Conservation (phyloP, 1,140 invertebrate genomes). For the Drosophila mojavensis region DNA sequence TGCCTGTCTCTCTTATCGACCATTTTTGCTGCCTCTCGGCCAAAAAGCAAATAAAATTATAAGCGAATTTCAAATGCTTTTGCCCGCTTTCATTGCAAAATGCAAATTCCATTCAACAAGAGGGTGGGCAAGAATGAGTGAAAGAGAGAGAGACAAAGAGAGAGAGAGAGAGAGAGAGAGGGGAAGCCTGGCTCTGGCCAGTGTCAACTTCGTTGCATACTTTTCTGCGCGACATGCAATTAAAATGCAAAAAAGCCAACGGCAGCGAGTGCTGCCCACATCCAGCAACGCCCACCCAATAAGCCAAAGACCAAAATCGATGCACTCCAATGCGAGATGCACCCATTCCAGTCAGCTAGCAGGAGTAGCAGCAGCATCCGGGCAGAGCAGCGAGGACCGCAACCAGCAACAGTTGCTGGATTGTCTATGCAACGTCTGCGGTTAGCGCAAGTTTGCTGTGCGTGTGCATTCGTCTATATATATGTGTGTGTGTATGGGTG, state of each 20-base stretch:
- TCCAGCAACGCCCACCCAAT: constrained; percentile 26
- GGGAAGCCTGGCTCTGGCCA: not conserved
- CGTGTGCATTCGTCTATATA: not conserved
- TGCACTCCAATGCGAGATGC: constrained; percentile 60
- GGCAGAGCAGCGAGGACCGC: constrained; percentile 11
- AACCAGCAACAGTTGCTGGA: constrained; percentile 34
- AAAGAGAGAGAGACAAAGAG: not conserved
- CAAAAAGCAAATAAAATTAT: constrained; percentile 77
- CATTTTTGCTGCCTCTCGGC: constrained; percentile 45
- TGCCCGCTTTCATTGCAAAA: constrained; percentile 55
- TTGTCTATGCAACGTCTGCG: constrained; percentile 74
- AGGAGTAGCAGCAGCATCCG: not conserved
- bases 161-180: constrained; percentile 8
- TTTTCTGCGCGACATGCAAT: constrained; percentile 77
- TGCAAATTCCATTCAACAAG: constrained; percentile 63
- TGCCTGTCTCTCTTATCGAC: constrained; percentile 39
- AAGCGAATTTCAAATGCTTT: constrained; percentile 74
- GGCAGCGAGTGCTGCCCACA: constrained; percentile 36
- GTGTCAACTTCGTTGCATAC: constrained; percentile 70
- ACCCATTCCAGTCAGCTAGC: not conserved
- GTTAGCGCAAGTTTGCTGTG: constrained; percentile 66
- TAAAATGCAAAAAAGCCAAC: constrained; percentile 79
- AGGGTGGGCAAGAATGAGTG: constrained; percentile 1
- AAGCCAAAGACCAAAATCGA: constrained; percentile 77
- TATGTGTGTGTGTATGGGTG: constrained; percentile 44